Evolutionary conservation across 2,888 invertebrate species (phyloP).

Genomic region (Dromius quadrimaculatus): DNA sequence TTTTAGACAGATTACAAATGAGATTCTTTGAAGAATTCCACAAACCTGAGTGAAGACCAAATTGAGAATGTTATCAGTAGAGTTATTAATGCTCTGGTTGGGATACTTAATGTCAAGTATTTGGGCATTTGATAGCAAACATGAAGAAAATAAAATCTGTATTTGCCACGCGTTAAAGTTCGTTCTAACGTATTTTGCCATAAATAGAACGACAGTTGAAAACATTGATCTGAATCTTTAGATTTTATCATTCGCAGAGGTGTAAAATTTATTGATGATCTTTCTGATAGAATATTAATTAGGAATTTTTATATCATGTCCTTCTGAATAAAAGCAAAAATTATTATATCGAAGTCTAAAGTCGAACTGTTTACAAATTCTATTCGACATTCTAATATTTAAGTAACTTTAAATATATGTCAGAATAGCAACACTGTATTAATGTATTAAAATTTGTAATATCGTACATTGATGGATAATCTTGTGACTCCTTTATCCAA

Average conservation of each 20-base stretch:
- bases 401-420: too few species aligned
- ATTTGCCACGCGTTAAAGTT: slow-evolving; percentile 12
- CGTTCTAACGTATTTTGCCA: slow-evolving; percentile 21
- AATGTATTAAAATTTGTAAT: too few species aligned
- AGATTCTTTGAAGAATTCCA: slow-evolving; percentile 32
- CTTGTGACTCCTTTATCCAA: too few species aligned
- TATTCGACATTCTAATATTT: too few species aligned
- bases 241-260: slow-evolving; percentile 10
- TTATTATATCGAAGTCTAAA: too few species aligned
- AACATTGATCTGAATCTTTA: background rate
- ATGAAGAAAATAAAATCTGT: slow-evolving; percentile 6
- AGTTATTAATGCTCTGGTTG: slow-evolving; percentile 18
- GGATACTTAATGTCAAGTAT: slow-evolving; percentile 24
- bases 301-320: too few species aligned
- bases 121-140: slow-evolving; percentile 21
- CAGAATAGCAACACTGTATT: too few species aligned
- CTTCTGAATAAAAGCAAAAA: too few species aligned
- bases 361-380: too few species aligned
- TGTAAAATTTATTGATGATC: slow-evolving; percentile 28
- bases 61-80: slow-evolving; percentile 36
- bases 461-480: too few species aligned
- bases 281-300: slow-evolving; percentile 1
- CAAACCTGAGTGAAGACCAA: slow-evolving; percentile 29
- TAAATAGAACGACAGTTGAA: slow-evolving; percentile 19
- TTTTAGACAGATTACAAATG: slow-evolving; percentile 19